Percentiles rank a stretch among this genome's conserved stretches.
These are phyloP conservation scores for Thymallus thymallus DNA, from an alignment of 2,113 vertebrate species.

Conservation along the genomic window DNA sequence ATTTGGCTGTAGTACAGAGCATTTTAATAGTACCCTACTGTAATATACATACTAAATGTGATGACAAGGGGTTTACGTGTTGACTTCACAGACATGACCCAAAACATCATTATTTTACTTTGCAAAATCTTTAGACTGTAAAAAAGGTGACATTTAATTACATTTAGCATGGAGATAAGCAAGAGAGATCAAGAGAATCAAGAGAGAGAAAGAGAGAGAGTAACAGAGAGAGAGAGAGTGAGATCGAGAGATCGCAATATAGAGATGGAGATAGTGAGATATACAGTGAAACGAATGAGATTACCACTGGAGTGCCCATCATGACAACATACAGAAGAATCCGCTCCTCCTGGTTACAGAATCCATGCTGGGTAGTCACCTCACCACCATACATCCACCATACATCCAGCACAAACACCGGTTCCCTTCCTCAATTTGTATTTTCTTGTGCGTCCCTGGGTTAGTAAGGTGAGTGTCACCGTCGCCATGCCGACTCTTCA, in stretches of 20 bases:
- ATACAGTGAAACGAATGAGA: neutral
- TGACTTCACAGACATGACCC: neutral
- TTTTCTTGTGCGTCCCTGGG: conserved; percentile 37
- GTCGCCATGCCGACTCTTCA: conserved; percentile 33
- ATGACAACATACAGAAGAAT: conserved; percentile 18
- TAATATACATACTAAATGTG: neutral
- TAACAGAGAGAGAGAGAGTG: neutral
- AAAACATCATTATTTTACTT: conserved; percentile 34
- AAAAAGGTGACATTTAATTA: conserved; percentile 65
- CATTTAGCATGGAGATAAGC: conserved; percentile 56
- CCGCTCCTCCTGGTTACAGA: conserved; percentile 6
- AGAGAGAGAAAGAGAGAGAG: conserved; percentile 7
- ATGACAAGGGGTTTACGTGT: neutral
- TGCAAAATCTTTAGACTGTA: conserved; percentile 53
- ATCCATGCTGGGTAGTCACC: conserved; percentile 24
- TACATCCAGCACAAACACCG: conserved; percentile 32
- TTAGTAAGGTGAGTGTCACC: conserved; percentile 53
- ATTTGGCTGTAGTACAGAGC: conserved; percentile 2
- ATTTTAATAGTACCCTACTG: neutral
- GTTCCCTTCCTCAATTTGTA: conserved; percentile 46
- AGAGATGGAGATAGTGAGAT: neutral
- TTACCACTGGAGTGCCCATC: conserved; percentile 17
- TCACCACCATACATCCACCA: conserved; percentile 13
- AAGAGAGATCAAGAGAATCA: neutral
- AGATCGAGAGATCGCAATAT: neutral